Evolutionary conservation across 2,888 invertebrate genomes (phyloP), one percentile per base, ranked within the genome.

Genomic region (Caenorhabditis panamensis): DNA sequence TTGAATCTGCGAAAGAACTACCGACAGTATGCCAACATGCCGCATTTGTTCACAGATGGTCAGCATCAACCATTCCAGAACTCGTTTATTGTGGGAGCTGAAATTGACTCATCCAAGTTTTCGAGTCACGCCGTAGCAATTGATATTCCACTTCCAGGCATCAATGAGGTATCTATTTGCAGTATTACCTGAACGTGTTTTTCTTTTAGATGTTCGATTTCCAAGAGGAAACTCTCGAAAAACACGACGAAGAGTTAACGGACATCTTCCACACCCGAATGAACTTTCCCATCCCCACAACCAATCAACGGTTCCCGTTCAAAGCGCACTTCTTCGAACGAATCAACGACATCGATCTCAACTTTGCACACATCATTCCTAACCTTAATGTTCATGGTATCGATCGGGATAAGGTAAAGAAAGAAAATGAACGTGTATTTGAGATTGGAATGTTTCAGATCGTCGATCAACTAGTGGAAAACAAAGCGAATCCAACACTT

Each of bases 251-350:
- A 56, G 84, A 82, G 26, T 64, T 82, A 20, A 79, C 79, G 41
- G 84, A 84, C 44, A 82, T 84, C 61, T 84, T 75, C 64, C 84
- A 84, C 67, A 81, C 84, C 18, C 79, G 84, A 59, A 79, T 84
- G 79, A 84, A 82, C 47, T 79, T 84, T 13, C 84, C 84, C 13
- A 84, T 84, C 63, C 84, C 84, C 0, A 82, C 82, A 0, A 83
- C 84, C 22, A 83, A 84, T 66, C 82, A 82, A 53, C 58, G 84
- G 22, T 82, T 84, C 26, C 84, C 84, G 28, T 79, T 84, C 66
- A 84, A 83, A 61, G 81, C 81, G 56, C 84, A 84, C 67, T 84
- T 84, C 67, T 84, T 84, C 76, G 84, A 84, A 66, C 54, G 84
- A 64, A 51, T 71, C 47, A 84, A 84, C 66, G 84, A 84, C 67